These are phyloP conservation scores for Ctenoplectra terminalis DNA, from an alignment of 1,140 invertebrate species.

Conservation along the genomic window DNA sequence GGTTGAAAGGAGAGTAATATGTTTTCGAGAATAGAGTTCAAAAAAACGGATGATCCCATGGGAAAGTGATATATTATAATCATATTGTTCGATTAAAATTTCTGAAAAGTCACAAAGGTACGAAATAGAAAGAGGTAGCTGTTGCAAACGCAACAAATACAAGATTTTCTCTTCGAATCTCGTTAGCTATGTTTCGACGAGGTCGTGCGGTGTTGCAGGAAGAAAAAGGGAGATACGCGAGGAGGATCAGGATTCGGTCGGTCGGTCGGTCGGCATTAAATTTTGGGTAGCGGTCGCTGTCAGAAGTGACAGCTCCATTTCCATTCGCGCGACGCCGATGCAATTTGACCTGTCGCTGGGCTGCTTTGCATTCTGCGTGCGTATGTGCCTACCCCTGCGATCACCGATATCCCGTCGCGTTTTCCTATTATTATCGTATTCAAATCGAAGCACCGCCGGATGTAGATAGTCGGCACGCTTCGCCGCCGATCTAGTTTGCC, in stretches of 20 bases:
- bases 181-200: neutral
- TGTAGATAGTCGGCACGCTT: neutral
- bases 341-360: constrained; percentile 32
- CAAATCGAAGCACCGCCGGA: constrained; percentile 59
- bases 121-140: too few species aligned
- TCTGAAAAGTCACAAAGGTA: too few species aligned
- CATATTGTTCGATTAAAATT: too few species aligned
- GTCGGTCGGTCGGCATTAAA: constrained; percentile 35
- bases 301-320: constrained; percentile 51
- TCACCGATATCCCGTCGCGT: constrained; percentile 24
- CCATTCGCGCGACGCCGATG: constrained; percentile 28
- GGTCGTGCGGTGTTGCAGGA: too few species aligned
- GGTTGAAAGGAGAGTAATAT: neutral
- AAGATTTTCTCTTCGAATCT: too few species aligned
- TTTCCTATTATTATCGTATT: constrained; percentile 66
- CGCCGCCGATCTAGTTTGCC: constrained; percentile 13
- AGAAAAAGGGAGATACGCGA: neutral
- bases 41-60: too few species aligned
- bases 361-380: constrained; percentile 33
- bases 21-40: neutral
- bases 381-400: constrained; percentile 5
- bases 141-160: neutral
- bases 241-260: too few species aligned
- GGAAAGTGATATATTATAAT: neutral
- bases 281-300: constrained; percentile 20